These are phyloP conservation scores for Tanytarsus gracilentus DNA, from an alignment of 2,888 invertebrate species.

Conservation along the genomic window DNA sequence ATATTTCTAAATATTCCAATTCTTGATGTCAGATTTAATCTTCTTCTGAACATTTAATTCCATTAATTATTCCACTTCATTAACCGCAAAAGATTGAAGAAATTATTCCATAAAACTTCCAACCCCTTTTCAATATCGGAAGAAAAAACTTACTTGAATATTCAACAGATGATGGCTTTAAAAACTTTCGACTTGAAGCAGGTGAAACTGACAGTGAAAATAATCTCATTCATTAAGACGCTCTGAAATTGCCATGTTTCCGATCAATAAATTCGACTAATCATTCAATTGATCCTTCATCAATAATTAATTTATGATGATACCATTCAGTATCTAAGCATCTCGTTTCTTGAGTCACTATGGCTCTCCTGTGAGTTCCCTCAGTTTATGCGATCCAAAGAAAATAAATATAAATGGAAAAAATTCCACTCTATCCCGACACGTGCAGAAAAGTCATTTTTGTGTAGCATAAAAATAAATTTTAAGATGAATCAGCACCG, in stretches of 20 bases:
- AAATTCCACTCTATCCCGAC: neutral
- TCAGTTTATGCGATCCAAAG: neutral
- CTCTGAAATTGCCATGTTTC: neutral
- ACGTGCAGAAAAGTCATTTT: slow-evolving; percentile 9
- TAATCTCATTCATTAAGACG: slow-evolving; percentile 9
- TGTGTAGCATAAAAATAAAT: neutral
- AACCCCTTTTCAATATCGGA: no score
- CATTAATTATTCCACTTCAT: no score
- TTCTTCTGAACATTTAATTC: no score
- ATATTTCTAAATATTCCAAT: no score
- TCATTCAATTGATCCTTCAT: slow-evolving; percentile 3
- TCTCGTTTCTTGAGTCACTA: neutral
- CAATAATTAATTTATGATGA: slow-evolving; percentile 20
- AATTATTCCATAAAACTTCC: no score
- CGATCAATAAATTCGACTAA: slow-evolving; percentile 3
- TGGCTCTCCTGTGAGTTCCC: neutral
- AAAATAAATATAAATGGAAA: neutral
- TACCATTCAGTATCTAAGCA: neutral
- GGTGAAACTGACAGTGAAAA: neutral
- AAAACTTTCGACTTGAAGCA: neutral
- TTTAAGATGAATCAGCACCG: neutral
- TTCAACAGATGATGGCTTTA: no score
- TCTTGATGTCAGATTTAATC: no score
- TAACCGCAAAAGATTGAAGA: no score
- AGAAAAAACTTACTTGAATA: no score